Evolutionary conservation across 1,140 invertebrate species (phyloP).

Genomic region (Brachionus paranguensis): DNA sequence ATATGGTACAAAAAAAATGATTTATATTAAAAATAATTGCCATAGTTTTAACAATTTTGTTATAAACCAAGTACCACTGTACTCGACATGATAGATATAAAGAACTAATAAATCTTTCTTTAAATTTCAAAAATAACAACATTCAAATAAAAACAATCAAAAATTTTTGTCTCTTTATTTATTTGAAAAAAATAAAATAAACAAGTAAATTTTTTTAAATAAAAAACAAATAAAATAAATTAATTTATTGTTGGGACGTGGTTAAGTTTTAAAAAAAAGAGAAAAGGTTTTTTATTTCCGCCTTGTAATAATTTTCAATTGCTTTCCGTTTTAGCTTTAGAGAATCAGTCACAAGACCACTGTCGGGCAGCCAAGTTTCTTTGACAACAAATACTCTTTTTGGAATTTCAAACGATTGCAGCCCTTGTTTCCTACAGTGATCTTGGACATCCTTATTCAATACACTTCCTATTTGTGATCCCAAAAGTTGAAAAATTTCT

Average conservation of each 20-base stretch:
- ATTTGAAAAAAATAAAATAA: neutral
- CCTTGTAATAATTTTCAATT: neutral
- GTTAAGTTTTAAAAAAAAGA: neutral
- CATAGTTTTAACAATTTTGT: no score
- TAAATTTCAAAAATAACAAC: no score
- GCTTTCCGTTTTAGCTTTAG: constrained; percentile 79
- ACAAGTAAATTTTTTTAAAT: neutral
- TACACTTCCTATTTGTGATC: neutral
- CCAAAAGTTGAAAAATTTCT: neutral
- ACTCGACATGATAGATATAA: no score
- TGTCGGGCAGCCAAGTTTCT: constrained; percentile 90
- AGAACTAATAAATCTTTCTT: no score
- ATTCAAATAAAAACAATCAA: no score
- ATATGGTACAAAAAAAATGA: no score
- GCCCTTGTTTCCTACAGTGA: constrained; percentile 45
- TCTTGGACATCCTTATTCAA: neutral
- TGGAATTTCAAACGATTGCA: constrained; percentile 81
- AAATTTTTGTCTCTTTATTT: no score
- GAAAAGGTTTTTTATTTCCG: constrained; percentile 4
- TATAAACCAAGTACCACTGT: no score
- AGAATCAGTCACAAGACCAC: constrained; percentile 91
- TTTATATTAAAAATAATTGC: no score
- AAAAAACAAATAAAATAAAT: neutral
- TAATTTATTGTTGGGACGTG: neutral
- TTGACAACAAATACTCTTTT: constrained; percentile 76